These are phyloP conservation scores for Channa argus DNA, from an alignment of 2,113 vertebrate genomes.

Conservation along the genomic window DNA sequence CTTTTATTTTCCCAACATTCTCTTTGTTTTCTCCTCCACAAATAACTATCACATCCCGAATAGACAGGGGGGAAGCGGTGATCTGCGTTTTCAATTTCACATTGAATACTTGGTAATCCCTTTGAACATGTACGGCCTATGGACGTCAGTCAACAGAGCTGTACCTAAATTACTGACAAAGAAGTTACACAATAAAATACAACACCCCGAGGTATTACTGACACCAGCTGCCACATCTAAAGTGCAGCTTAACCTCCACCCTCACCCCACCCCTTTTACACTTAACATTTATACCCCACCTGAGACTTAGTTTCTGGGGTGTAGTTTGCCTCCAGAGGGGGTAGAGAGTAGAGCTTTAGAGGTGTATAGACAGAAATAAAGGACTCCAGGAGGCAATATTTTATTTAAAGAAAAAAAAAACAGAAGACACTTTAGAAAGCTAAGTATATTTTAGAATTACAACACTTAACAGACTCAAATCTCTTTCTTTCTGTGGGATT, in stretches of 20 bases:
- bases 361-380: constrained; percentile 9
- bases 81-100: constrained; percentile 44
- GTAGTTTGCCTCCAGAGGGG: constrained; percentile 14
- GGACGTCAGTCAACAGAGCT: constrained; percentile 43
- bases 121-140: constrained; percentile 35
- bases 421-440: constrained; percentile 6
- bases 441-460: constrained; percentile 28
- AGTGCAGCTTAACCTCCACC: constrained; percentile 56
- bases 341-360: not conserved
- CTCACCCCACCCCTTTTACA: not conserved
- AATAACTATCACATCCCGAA: constrained; percentile 59
- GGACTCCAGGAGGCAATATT: not conserved
- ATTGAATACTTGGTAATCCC: constrained; percentile 35
- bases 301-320: constrained; percentile 21
- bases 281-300: constrained; percentile 46
- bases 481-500: constrained; percentile 37
- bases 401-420: not conserved
- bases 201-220: constrained; percentile 58
- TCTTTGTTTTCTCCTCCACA: constrained; percentile 58
- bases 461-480: constrained; percentile 37
- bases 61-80: constrained; percentile 46
- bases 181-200: constrained; percentile 48
- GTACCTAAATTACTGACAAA: constrained; percentile 48
- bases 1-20: constrained; percentile 23
- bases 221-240: constrained; percentile 48